phyloP scores from a whole-genome alignment of 2,797 vertebrate genomes.

The Labroides dimidiatus region DNA sequence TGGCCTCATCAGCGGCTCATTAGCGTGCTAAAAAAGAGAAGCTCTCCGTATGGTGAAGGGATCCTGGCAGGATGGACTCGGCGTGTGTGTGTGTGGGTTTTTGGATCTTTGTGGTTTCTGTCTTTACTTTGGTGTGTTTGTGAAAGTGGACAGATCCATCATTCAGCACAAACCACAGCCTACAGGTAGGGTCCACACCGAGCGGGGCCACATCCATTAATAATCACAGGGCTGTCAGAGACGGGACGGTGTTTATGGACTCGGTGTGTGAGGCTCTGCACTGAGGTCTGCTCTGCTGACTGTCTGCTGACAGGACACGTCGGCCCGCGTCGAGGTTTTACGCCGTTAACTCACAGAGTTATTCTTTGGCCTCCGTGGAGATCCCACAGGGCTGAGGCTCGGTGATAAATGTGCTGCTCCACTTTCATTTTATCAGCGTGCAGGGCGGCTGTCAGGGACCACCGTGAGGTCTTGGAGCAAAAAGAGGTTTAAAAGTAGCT shows the following conservation, averaged over 20 bases:
- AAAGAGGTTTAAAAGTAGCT: slow-evolving; percentile 24
- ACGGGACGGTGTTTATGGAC: slow-evolving; percentile 33
- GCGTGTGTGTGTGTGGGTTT: too few species aligned
- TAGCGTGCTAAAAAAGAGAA: slow-evolving; percentile 40
- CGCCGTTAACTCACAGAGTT: slow-evolving; percentile 24
- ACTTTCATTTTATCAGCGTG: slow-evolving; percentile 49
- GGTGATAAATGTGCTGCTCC: slow-evolving; percentile 58
- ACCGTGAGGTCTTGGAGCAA: slow-evolving; percentile 25
- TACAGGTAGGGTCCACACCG: slow-evolving; percentile 45
- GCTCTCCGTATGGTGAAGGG: slow-evolving; percentile 24
- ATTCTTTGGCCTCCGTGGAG: slow-evolving; percentile 29
- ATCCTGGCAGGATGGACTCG: not conserved
- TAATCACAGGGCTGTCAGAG: slow-evolving; percentile 26
- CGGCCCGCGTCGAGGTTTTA: slow-evolving; percentile 16
- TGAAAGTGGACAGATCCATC: slow-evolving; percentile 52
- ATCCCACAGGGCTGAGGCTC: slow-evolving; percentile 39
- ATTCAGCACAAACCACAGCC: slow-evolving; percentile 44
- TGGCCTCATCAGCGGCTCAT: slow-evolving; percentile 30
- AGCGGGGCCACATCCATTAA: slow-evolving; percentile 32
- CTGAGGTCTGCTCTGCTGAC: slow-evolving; percentile 8
- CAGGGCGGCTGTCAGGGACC: slow-evolving; percentile 57
- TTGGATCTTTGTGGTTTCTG: slow-evolving; percentile 30
- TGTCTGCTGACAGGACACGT: slow-evolving; percentile 38
- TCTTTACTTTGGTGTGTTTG: slow-evolving; percentile 45
- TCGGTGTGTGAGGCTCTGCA: slow-evolving; percentile 5